Evolutionary conservation across 2,888 invertebrate species (phyloP).

Genomic region (Hirtodrosophila cameraria): DNA sequence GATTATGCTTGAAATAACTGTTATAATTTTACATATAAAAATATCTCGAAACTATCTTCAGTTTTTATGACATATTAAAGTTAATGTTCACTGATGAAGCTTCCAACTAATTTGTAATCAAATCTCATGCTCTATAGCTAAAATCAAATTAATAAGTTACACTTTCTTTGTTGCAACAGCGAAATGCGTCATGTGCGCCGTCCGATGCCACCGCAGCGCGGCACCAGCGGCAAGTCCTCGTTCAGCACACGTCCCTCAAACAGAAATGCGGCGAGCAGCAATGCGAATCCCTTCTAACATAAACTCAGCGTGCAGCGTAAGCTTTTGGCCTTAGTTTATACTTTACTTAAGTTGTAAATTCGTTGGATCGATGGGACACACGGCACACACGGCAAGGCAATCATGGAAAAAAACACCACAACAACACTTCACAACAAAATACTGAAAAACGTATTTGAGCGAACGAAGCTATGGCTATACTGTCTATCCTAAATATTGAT

Average conservation of each 20-base stretch:
- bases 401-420: not conserved
- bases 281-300: slow-evolving; percentile 87
- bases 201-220: slow-evolving; percentile 85
- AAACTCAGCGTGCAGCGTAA: slow-evolving; percentile 85
- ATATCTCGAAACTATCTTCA: too few relatives aligned
- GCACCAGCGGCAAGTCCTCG: slow-evolving; percentile 85
- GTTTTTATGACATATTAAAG: too few relatives aligned
- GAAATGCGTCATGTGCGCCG: slow-evolving; percentile 89
- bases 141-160: not conserved
- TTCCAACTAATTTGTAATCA: slow-evolving; percentile 2
- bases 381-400: not conserved
- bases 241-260: slow-evolving; percentile 86
- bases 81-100: not conserved
- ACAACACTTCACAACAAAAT: slow-evolving; percentile 15
- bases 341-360: slow-evolving; percentile 86
- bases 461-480: slow-evolving; percentile 52
- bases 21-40: too few relatives aligned
- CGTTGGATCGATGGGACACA: slow-evolving; percentile 23
- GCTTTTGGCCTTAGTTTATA: slow-evolving; percentile 86
- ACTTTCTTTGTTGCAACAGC: slow-evolving; percentile 56
- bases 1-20: too few relatives aligned
- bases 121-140: too few relatives aligned
- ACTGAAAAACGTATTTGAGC: slow-evolving; percentile 40
- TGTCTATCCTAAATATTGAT: slow-evolving; percentile 49
- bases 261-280: slow-evolving; percentile 85